phyloP scores from a whole-genome alignment of 2,113 vertebrate species.

The Zosterops hypoxanthus region DNA sequence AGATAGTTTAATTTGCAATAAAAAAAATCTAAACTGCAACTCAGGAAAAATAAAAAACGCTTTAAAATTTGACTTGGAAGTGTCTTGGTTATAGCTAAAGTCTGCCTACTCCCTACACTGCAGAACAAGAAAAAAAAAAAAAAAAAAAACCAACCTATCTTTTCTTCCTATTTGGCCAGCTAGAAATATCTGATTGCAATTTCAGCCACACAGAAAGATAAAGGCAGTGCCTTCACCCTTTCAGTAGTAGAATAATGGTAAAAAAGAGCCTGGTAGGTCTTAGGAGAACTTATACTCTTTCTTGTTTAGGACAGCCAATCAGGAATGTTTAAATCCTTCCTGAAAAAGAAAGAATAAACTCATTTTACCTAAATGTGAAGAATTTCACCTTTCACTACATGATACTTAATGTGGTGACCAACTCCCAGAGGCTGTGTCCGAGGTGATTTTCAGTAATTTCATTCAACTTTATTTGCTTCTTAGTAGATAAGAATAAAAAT shows the following conservation, averaged over 20 bases:
- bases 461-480: not conserved
- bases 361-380: accelerated
- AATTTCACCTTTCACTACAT: not conserved
- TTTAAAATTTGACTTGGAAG: not conserved
- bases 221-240: not conserved
- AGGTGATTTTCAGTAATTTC: not conserved
- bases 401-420: not conserved
- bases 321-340: not conserved
- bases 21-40: not conserved
- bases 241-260: not conserved
- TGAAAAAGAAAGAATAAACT: not conserved
- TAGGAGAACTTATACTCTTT: not conserved
- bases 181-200: not conserved
- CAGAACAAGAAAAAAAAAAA: not conserved
- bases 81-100: not conserved
- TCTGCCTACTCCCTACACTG: not conserved
- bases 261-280: not conserved
- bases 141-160: not conserved
- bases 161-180: not conserved
- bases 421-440: not conserved
- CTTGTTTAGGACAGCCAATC: not conserved
- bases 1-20: not conserved
- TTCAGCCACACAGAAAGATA: not conserved
- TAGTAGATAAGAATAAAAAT: not conserved
- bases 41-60: not conserved